Evolutionary conservation across 2,113 vertebrate genomes (phyloP).

Genomic region (Corynorhinus townsendii): DNA sequence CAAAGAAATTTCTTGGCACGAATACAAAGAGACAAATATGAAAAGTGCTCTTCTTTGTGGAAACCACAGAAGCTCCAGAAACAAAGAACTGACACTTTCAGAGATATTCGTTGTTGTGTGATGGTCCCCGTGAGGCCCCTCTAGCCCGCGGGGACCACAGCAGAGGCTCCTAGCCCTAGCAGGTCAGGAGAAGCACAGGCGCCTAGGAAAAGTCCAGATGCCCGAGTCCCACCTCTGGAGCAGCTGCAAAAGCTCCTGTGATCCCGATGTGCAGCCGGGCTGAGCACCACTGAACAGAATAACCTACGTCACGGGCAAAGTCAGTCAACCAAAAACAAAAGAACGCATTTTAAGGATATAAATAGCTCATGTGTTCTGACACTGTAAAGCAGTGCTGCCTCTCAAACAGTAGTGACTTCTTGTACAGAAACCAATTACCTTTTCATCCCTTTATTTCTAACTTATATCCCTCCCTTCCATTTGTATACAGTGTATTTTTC

Average conservation of each 20-base stretch:
- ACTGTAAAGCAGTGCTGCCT: neutral
- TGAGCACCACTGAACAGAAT: neutral
- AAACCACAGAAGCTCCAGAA: constrained; percentile 44
- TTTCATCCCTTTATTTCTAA: neutral
- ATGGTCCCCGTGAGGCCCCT: neutral
- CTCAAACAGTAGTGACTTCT: neutral
- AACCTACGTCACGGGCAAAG: constrained; percentile 45
- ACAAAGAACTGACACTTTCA: constrained; percentile 24
- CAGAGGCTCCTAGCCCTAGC: neutral
- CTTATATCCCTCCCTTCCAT: neutral
- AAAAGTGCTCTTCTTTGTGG: constrained; percentile 48
- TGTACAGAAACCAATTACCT: neutral
- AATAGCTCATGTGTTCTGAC: neutral
- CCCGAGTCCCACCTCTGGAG: neutral
- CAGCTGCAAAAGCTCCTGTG: neutral
- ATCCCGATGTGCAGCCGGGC: neutral
- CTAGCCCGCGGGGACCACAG: neutral
- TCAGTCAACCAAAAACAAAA: constrained; percentile 41
- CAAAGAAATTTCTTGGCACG: constrained; percentile 59
- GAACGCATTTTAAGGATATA: neutral
- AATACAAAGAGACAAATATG: constrained; percentile 54
- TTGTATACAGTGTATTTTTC: neutral
- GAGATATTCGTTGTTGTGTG: constrained; percentile 23
- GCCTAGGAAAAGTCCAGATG: neutral
- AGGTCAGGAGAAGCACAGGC: neutral